Base-by-base conservation (phyloP, 2,797 vertebrate genomes). In the Gouania willdenowi region DNA sequence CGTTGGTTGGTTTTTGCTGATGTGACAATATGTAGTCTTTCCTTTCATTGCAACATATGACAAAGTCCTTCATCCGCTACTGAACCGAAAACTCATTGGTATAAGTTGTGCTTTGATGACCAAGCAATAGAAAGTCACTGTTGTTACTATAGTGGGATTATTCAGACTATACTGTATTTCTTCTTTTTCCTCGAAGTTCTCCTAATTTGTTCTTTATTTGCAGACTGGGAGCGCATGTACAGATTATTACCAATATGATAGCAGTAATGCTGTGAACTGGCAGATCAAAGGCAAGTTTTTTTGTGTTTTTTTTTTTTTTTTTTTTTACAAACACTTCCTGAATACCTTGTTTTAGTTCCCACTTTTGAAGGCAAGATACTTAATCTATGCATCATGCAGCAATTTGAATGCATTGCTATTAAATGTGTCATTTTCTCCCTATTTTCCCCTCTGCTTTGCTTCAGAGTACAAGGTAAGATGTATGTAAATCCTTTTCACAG, bases 381-480 rank as follows among this genome's bases (percentile, higher is more conserved):
- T n/a, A n/a, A n/a, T n/a, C n/a, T n/a, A n/a, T n/a, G n/a, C n/a
- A n/a, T n/a, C n/a, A n/a, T n/a, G n/a, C n/a, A n/a, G n/a, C n/a
- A n/a, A n/a, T n/a, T n/a, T n/a, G n/a, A n/a, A n/a, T n/a, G n/a
- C n/a, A n/a, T n/a, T n/a, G n/a, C n/a, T n/a, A n/a, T n/a, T n/a
- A n/a, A n/a, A 25, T 10, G 62, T 11, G 0, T 13, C 9, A 4
- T 34, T 1, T 55, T 25, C 17, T 34, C n/a, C n/a, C n/a, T 19
- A 22, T 28, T 9, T 41, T 34, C 3, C 66, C 38, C 83, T 50
- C 47, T 20, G 20, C 39, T 80, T 46, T 82, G 9, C 74, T 88
- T 75, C 91, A 97, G 95, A 98, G 71, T 97, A 98, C 85, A 98
- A 95, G 94, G 94, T 98, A 91, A 91, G 87, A 67, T 15, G 30